Evolutionary conservation across 1,140 invertebrate species (phyloP).

Genomic region (Heliconius nattereri): DNA sequence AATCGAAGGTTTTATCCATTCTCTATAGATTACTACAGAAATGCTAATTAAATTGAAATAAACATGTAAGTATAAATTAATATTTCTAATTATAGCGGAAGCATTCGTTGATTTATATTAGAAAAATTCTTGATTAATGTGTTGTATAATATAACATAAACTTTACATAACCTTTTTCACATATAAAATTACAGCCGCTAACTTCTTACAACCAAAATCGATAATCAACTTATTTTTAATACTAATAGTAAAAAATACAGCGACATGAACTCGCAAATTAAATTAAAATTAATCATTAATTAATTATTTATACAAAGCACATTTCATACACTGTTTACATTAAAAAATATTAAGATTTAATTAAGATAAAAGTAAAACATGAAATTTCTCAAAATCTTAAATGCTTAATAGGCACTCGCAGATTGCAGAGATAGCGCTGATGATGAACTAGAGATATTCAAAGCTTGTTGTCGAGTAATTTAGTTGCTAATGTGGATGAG

Average conservation of each 20-base stretch:
- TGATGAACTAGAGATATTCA: constrained; percentile 25
- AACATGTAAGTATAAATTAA: too few relatives aligned
- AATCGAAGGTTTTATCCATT: too few relatives aligned
- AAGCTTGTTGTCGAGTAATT: constrained; percentile 46
- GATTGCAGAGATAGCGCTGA: background rate
- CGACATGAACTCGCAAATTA: background rate
- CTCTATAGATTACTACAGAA: too few relatives aligned
- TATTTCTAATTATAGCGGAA: too few relatives aligned
- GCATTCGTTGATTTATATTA: too few relatives aligned
- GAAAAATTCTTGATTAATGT: too few relatives aligned
- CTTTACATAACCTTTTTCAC: too few relatives aligned
- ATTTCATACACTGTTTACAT: constrained; percentile 2
- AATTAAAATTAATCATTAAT: background rate
- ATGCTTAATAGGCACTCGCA: constrained; percentile 14
- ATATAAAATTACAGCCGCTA: background rate
- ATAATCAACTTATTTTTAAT: background rate
- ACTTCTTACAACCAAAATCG: background rate
- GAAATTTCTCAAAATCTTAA: constrained; percentile 4
- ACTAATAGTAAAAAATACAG: background rate
- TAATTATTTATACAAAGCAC: background rate
- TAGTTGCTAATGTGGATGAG: constrained; percentile 52
- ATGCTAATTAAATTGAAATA: too few relatives aligned
- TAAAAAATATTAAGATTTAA: constrained; percentile 9
- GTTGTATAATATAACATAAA: too few relatives aligned
- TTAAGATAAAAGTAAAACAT: constrained; percentile 11